Base-by-base conservation (phyloP, 2,113 vertebrate species). In the Cyphomyrus discorhynchus region DNA sequence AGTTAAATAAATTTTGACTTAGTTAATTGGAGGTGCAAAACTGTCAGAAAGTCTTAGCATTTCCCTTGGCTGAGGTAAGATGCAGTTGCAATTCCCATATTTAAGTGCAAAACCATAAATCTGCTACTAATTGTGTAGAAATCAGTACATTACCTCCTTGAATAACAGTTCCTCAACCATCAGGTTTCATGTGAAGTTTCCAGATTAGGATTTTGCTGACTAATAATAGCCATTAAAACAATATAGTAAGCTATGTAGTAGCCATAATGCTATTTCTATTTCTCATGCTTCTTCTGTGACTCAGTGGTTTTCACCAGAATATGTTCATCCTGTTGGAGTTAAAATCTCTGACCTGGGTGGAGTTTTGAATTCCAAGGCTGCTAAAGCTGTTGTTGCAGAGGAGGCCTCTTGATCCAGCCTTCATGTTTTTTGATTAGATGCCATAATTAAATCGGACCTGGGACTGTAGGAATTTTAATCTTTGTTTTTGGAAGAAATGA, bases 91-190 rank as follows among this genome's bases (percentile, higher is more conserved):
- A 17, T 39, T 27, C 70, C 70, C 27, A 19, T 80, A 42, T 80
- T 19, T 17, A 77, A 35, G 4, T 77, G 5, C 5, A 17, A 42
- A 80, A 42, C 3, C 27, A 70, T 13, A 11, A 80, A 42, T 80
- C 74, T 77, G 70, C 15, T 39, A 8, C 70, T 39, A 77, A 77
- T 17, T 77, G 35, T 24, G 13, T 77, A 35, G 35, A 56, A 35
- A 39, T 39, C 6, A 39, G 5, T 2, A 24, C 3, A 27, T 15
- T 96, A 99, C 98, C 96, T 97, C 95, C 90, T 95, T 95, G 94
- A 94, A 95, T 89, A 99, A 95, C 87, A 99, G 93, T 0, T 95
- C 94, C 91, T 99, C 98, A 91, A 98, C 17, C 35, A 19, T 80
- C 35, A 42, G 11, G 35, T 80, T 80, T 80, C 74, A 42, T 80